A percentile compares a stretch with the other conserved stretches of the same genome.
phyloP scores from a whole-genome alignment of 2,113 vertebrate genomes.

The Gymnarchus niloticus region DNA sequence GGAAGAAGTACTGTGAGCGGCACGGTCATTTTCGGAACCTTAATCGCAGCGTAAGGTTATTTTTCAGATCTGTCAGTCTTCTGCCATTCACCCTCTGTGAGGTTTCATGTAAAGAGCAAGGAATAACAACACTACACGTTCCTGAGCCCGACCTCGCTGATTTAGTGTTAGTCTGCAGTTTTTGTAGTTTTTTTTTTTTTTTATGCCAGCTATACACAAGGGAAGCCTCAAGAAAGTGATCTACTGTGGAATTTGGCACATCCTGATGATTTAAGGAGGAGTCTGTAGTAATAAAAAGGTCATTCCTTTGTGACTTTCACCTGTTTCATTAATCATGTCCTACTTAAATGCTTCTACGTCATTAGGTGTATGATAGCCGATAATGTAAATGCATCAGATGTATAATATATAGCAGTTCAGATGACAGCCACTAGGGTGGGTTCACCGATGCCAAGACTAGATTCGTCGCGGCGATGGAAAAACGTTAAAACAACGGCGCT shows the following conservation, averaged over 20 bases:
- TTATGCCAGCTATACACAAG: neutral
- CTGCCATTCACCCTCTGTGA: constrained; percentile 30
- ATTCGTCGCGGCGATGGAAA: neutral
- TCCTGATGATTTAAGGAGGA: neutral
- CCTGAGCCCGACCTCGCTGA: neutral
- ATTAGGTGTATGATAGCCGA: neutral
- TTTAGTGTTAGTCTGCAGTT: neutral
- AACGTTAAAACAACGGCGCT: neutral
- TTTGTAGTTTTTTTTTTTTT: neutral
- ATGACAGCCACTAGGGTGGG: neutral
- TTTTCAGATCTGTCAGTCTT: constrained; percentile 46
- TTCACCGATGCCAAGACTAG: neutral
- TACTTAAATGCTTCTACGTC: neutral
- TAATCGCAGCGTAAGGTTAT: constrained; percentile 33
- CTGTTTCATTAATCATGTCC: neutral
- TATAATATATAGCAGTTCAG: neutral
- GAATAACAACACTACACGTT: neutral
- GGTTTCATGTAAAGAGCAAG: neutral
- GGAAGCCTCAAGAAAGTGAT: neutral
- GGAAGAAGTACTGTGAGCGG: constrained; percentile 30
- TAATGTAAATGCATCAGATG: neutral
- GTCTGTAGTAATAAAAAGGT: neutral
- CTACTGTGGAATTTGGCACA: neutral
- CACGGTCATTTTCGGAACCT: constrained; percentile 39
- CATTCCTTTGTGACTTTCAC: neutral